phyloP scores from a whole-genome alignment of 2,888 invertebrate genomes.

The Rhimphoctona megacephalus region DNA sequence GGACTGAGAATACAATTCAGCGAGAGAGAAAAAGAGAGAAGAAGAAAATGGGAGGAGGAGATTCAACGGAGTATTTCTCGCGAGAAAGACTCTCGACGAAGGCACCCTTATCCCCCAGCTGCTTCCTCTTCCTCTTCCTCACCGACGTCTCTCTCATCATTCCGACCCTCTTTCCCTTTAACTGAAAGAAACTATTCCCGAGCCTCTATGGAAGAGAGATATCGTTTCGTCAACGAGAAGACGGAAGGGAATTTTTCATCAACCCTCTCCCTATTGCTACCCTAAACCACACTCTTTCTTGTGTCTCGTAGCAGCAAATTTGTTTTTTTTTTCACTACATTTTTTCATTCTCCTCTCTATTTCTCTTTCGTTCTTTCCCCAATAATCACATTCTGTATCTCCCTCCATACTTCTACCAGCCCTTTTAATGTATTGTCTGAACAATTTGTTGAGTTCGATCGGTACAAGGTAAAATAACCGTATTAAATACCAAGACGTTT shows the following conservation, averaged over 20 bases:
- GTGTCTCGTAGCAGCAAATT: conserved; percentile 44
- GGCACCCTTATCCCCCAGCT: conserved; percentile 54
- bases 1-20: background rate
- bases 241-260: conserved; percentile 67
- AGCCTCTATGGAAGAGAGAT: conserved; percentile 34
- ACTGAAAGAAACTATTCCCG: conserved; percentile 58
- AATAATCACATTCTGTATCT: background rate
- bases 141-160: conserved; percentile 64
- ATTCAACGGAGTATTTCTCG: conserved; percentile 63
- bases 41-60: conserved; percentile 6
- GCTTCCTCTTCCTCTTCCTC: conserved; percentile 66
- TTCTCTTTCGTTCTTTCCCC: background rate
- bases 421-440: background rate
- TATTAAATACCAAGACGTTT: background rate
- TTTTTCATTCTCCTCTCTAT: conserved; percentile 9
- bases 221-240: conserved; percentile 60
- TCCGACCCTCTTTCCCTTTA: conserved; percentile 26
- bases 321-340: conserved; percentile 24
- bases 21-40: conserved; percentile 3
- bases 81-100: conserved; percentile 64
- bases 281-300: conserved; percentile 21
- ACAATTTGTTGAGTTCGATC: background rate
- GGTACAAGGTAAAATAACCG: background rate
- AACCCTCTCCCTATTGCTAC: conserved; percentile 27
- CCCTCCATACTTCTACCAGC: background rate